phyloP scores from a whole-genome alignment of 2,888 invertebrate genomes.

The Cremastinae sp. region DNA sequence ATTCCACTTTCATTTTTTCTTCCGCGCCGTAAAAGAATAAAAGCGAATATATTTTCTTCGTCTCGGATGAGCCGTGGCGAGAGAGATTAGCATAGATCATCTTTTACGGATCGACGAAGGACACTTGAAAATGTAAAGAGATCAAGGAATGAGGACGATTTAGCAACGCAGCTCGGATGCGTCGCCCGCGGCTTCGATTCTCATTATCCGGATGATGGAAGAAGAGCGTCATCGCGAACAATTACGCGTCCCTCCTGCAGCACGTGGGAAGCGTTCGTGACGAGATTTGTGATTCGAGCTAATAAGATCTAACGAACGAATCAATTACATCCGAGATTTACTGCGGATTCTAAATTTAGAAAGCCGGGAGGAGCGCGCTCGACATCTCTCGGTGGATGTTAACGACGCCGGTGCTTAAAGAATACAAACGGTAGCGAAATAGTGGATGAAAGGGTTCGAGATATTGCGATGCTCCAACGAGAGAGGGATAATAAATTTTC shows the following conservation, averaged over 20 bases:
- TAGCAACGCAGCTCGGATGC: background rate
- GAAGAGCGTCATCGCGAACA: background rate
- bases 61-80: background rate
- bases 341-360: constrained; percentile 47
- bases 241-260: no score
- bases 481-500: constrained; percentile 57
- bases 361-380: no score
- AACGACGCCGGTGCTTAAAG: background rate
- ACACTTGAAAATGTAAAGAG: no score
- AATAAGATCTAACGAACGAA: constrained; percentile 28
- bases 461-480: constrained; percentile 15
- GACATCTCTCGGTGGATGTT: no score
- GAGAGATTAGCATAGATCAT: background rate
- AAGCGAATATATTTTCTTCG: no score
- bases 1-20: no score
- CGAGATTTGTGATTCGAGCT: background rate
- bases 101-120: no score
- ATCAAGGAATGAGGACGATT: background rate
- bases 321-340: background rate
- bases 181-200: background rate
- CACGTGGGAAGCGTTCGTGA: background rate
- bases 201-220: background rate
- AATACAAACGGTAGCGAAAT: constrained; percentile 34
- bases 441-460: constrained; percentile 30
- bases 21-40: no score